phyloP scores from a whole-genome alignment of 2,797 vertebrate species.

The Gouania willdenowi region DNA sequence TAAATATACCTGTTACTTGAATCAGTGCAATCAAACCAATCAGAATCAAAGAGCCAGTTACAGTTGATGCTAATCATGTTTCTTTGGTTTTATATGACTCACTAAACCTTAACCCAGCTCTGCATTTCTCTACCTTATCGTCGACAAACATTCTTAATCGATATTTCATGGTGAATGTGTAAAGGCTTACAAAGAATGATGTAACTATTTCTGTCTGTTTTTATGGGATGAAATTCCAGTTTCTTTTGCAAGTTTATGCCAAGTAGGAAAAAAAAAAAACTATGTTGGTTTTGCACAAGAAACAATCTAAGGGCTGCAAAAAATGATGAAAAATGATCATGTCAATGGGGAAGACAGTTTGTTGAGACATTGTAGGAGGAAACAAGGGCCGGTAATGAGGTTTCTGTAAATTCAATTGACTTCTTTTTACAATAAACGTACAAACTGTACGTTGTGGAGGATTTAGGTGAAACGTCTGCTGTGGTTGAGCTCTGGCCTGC shows the following conservation, averaged over 20 bases:
- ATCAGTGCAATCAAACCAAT: slow-evolving; percentile 20
- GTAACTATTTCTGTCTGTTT: too few species aligned
- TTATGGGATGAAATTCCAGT: too few species aligned
- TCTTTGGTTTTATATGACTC: slow-evolving; percentile 26
- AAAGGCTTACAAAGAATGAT: too few species aligned
- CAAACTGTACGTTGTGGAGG: too few species aligned
- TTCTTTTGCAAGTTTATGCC: too few species aligned
- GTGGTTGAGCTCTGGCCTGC: too few species aligned
- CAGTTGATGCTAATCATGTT: slow-evolving; percentile 13
- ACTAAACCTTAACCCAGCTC: slow-evolving; percentile 34
- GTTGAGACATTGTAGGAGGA: slow-evolving; percentile 27
- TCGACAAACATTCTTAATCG: slow-evolving; percentile 32
- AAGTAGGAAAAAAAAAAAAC: too few species aligned
- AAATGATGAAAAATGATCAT: too few species aligned
- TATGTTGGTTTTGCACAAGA: too few species aligned
- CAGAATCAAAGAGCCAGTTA: slow-evolving; percentile 3
- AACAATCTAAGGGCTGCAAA: too few species aligned
- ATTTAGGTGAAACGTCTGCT: too few species aligned
- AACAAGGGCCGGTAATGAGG: slow-evolving; percentile 61
- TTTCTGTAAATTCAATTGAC: slow-evolving; percentile 59
- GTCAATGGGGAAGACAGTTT: not conserved
- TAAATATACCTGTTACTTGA: slow-evolving; percentile 37
- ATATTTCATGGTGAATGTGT: slow-evolving; percentile 46
- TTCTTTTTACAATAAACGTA: too few species aligned
- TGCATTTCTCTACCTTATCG: slow-evolving; percentile 44